phyloP scores from a whole-genome alignment of 2,113 vertebrate genomes.

The Chamaea fasciata region DNA sequence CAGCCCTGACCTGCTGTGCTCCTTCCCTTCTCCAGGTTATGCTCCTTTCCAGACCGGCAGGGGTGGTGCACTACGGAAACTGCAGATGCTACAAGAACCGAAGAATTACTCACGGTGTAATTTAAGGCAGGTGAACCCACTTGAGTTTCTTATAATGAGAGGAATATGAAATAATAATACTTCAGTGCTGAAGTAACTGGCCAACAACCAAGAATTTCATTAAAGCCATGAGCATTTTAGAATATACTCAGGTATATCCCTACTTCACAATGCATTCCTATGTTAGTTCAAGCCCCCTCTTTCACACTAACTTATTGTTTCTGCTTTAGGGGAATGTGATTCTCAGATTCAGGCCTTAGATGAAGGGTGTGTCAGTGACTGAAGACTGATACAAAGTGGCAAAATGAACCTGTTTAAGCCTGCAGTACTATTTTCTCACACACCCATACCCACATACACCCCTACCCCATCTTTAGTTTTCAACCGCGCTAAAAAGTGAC shows the following conservation, averaged over 20 bases:
- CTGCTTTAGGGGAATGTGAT: not conserved
- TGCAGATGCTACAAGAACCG: not conserved
- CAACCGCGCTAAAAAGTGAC: not conserved
- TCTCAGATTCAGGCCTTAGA: not conserved
- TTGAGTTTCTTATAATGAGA: not conserved
- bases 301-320: not conserved
- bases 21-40: not conserved
- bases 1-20: rapidly evolving
- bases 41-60: not conserved
- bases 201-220: not conserved
- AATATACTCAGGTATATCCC: not conserved
- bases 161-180: not conserved
- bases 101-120: not conserved
- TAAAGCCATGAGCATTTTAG: not conserved
- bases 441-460: too few relatives aligned
- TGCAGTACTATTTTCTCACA: not conserved
- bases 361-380: not conserved
- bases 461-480: not conserved
- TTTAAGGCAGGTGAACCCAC: not conserved
- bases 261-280: not conserved
- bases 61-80: not conserved
- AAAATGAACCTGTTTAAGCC: not conserved
- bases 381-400: not conserved
- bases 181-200: not conserved
- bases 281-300: not conserved